Evolutionary conservation across 2,797 vertebrate species (phyloP).

Genomic region (Leptodactylus fallax): DNA sequence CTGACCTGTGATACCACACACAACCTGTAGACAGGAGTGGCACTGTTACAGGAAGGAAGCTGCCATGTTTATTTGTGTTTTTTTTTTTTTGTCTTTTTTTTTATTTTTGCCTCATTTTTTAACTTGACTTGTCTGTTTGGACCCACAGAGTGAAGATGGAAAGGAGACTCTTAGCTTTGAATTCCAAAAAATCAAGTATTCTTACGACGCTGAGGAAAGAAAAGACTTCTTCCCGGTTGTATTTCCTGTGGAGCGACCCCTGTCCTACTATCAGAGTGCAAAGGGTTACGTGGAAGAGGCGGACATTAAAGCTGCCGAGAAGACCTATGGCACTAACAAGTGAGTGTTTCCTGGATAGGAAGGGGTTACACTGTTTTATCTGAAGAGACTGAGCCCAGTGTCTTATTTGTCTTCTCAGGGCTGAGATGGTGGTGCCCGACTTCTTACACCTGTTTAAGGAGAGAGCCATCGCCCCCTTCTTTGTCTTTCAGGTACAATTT

Average conservation of each 20-base stretch:
- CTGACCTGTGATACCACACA: no score
- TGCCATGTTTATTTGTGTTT: no score
- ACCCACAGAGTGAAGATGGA: slow-evolving; percentile 82
- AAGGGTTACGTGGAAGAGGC: slow-evolving; percentile 91
- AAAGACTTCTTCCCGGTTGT: slow-evolving; percentile 87
- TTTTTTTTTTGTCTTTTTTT: no score
- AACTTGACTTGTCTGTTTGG: background rate
- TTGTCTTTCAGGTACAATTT: slow-evolving; percentile 91
- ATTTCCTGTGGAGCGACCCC: slow-evolving; percentile 82
- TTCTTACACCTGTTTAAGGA: slow-evolving; percentile 96
- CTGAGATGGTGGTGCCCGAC: slow-evolving; percentile 96
- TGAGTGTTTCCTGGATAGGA: slow-evolving; percentile 60
- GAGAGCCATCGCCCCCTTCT: slow-evolving; percentile 95
- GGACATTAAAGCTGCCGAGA: slow-evolving; percentile 87
- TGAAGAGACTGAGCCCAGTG: background rate
- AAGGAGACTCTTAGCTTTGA: slow-evolving; percentile 86
- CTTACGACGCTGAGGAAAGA: slow-evolving; percentile 82
- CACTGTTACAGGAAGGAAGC: no score
- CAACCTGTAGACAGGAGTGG: no score
- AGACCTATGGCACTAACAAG: slow-evolving; percentile 88
- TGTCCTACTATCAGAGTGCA: slow-evolving; percentile 88
- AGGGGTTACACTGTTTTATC: background rate
- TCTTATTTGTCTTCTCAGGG: slow-evolving; percentile 72
- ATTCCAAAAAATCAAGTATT: slow-evolving; percentile 95
- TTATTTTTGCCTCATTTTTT: no score